Conservation (phyloP, 2,888 invertebrate genomes). For the Orthosia cruda region DNA sequence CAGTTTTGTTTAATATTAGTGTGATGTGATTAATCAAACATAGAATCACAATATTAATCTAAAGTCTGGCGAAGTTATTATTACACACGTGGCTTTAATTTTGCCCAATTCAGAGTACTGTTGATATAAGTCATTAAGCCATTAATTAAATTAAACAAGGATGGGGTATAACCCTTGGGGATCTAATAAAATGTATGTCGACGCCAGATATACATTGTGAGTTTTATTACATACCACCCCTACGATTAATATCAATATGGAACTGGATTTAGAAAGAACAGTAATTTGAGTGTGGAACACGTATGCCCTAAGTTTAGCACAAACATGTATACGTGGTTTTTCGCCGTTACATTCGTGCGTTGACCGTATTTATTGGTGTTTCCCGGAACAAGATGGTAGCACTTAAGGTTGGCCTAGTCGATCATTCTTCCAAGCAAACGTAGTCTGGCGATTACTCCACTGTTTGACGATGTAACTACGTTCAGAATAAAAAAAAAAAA, state of each 20-base stretch:
- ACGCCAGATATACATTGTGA: constrained; percentile 2
- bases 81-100: constrained; percentile 25
- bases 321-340: constrained; percentile 48
- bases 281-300: constrained; percentile 11
- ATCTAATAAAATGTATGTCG: constrained; percentile 25
- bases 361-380: constrained; percentile 56
- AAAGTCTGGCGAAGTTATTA: not conserved
- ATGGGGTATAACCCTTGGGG: not conserved
- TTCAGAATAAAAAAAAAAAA: no score
- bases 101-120: constrained; percentile 28
- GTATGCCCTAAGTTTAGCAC: constrained; percentile 21
- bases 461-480: no score
- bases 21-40: not conserved
- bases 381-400: constrained; percentile 68
- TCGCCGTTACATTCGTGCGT: constrained; percentile 19
- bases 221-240: constrained; percentile 25
- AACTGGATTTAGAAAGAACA: constrained; percentile 3
- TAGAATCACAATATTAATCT: constrained; percentile 18
- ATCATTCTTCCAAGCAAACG: no score
- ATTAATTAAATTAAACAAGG: constrained; percentile 40
- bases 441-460: no score
- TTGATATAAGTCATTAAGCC: constrained; percentile 36
- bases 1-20: no score
- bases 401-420: constrained; percentile 46
- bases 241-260: constrained; percentile 23